Conservation (phyloP, 2,113 vertebrate species). For the Hepsetus odoe region DNA sequence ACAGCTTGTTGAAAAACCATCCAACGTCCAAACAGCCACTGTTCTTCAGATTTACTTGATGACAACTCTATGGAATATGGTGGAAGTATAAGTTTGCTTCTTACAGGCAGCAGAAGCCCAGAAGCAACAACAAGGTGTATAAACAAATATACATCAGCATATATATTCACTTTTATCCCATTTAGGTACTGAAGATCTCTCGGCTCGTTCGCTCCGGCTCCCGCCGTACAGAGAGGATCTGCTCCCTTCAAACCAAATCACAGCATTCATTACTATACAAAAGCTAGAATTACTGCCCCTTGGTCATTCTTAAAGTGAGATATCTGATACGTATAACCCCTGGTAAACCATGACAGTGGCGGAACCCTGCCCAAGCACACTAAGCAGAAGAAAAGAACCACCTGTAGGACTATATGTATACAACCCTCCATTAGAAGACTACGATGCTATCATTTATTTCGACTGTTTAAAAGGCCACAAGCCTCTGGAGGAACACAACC, state of each 20-base stretch:
- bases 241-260: background rate
- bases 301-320: constrained; percentile 13
- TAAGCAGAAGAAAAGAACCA: background rate
- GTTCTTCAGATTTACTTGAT: too few relatives aligned
- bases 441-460: constrained; percentile 10
- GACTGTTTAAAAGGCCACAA: constrained; percentile 1
- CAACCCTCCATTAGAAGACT: background rate
- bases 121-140: background rate
- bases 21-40: background rate
- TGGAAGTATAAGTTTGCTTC: background rate
- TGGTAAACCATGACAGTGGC: background rate
- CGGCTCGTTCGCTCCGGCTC: background rate
- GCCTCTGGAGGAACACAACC: background rate
- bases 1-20: too few relatives aligned
- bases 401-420: background rate
- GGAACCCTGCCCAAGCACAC: background rate
- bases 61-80: background rate
- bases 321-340: background rate
- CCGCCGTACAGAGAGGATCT: background rate
- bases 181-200: background rate
- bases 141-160: too few relatives aligned
- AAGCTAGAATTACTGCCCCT: background rate
- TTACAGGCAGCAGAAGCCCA: too few relatives aligned
- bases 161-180: background rate
- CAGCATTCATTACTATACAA: background rate